These are phyloP conservation scores for Eumeta japonica DNA, from an alignment of 1,140 invertebrate species.

Conservation along the genomic window DNA sequence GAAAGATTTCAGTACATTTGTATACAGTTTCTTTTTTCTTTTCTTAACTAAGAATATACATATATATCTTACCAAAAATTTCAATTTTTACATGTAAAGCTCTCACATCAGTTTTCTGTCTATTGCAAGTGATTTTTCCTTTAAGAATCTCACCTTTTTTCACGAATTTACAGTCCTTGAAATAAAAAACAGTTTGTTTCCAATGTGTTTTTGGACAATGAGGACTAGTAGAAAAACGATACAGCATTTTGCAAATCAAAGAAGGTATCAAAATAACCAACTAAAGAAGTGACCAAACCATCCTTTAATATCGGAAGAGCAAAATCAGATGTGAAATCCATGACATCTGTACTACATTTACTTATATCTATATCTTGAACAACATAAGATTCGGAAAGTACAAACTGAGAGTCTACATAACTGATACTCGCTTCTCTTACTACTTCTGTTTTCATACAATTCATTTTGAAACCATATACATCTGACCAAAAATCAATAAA, in stretches of 20 bases:
- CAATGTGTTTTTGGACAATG: slow-evolving; percentile 83
- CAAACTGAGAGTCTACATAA: slow-evolving; percentile 70
- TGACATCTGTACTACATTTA: slow-evolving; percentile 76
- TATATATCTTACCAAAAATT: slow-evolving; percentile 50
- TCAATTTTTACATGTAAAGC: slow-evolving; percentile 42
- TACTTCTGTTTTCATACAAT: slow-evolving; percentile 85
- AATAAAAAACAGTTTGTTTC: slow-evolving; percentile 93
- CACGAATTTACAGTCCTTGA: slow-evolving; percentile 71
- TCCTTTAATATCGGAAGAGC: slow-evolving; percentile 68
- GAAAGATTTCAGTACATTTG: background rate
- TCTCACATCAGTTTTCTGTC: slow-evolving; percentile 46
- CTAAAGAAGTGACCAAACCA: slow-evolving; percentile 81
- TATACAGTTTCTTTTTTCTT: background rate
- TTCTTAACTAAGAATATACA: slow-evolving; percentile 47
- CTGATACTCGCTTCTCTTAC: slow-evolving; percentile 88
- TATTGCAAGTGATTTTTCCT: slow-evolving; percentile 64
- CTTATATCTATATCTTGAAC: slow-evolving; percentile 77
- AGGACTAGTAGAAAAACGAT: slow-evolving; percentile 75
- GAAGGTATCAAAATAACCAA: slow-evolving; percentile 91
- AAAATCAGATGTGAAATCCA: slow-evolving; percentile 80
- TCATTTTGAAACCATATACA: slow-evolving; percentile 98
- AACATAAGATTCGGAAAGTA: slow-evolving; percentile 72
- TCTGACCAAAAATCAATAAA: slow-evolving; percentile 89
- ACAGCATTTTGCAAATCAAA: slow-evolving; percentile 73
- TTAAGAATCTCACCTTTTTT: slow-evolving; percentile 71